A percentile compares a stretch with the other conserved stretches of the same genome.
Conservation (phyloP, 2,797 vertebrate genomes). For the Microctenopoma stevenorrisi region DNA sequence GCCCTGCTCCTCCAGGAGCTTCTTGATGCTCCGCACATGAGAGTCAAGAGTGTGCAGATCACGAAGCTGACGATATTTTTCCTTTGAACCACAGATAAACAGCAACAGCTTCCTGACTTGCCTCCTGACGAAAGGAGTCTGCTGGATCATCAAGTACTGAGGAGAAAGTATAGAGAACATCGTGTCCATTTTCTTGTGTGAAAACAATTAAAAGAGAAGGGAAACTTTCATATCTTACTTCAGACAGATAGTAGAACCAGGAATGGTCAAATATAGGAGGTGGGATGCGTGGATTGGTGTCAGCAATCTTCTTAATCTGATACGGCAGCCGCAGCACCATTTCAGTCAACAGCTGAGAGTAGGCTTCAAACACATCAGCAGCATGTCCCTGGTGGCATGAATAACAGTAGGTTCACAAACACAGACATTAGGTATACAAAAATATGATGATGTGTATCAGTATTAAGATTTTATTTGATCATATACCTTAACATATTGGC, state of each 20-base stretch:
- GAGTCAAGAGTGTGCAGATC: slow-evolving; percentile 97
- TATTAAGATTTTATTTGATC: not conserved
- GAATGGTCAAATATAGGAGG: slow-evolving; percentile 98
- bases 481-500: slow-evolving; percentile 96
- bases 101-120: slow-evolving; percentile 97
- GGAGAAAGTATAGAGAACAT: slow-evolving; percentile 8
- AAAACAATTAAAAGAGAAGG: not conserved
- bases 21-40: slow-evolving; percentile 95
- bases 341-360: slow-evolving; percentile 97
- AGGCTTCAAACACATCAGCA: slow-evolving; percentile 98
- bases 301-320: slow-evolving; percentile 99
- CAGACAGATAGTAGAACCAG: slow-evolving; percentile 98
- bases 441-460: not conserved
- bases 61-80: slow-evolving; percentile 96
- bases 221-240: slow-evolving; percentile 79
- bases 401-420: slow-evolving; percentile 1
- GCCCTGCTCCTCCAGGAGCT: slow-evolving; percentile 96
- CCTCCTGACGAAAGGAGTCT: slow-evolving; percentile 96
- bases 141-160: slow-evolving; percentile 99
- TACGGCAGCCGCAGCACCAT: slow-evolving; percentile 98
- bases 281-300: slow-evolving; percentile 94
- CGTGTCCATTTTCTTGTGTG: not conserved
- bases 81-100: slow-evolving; percentile 98
- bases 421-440: not conserved
- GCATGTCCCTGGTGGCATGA: slow-evolving; percentile 89